These are phyloP conservation scores for Lithophane ornitopus DNA, from an alignment of 2,888 invertebrate genomes.

Conservation along the genomic window DNA sequence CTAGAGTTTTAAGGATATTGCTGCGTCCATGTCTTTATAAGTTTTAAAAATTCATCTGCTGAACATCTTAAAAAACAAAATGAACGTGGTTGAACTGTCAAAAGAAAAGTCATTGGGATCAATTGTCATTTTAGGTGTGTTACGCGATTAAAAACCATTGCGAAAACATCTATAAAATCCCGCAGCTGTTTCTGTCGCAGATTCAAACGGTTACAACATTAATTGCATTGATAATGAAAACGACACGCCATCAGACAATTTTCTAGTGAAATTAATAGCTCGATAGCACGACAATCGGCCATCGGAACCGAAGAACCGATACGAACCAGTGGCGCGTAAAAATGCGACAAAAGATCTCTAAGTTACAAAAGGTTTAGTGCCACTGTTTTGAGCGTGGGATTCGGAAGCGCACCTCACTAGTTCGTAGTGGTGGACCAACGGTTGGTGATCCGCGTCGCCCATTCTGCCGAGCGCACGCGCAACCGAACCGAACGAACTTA, in stretches of 20 bases:
- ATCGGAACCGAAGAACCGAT: conserved; percentile 52
- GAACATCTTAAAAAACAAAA: no score
- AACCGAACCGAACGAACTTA: conserved; percentile 65
- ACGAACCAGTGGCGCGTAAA: conserved; percentile 72
- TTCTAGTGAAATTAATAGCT: conserved; percentile 64
- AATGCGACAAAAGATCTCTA: conserved; percentile 72
- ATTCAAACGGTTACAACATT: conserved; percentile 30
- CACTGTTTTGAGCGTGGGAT: conserved; percentile 76
- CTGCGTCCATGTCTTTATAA: no score
- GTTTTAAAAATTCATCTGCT: no score
- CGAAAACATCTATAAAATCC: conserved; percentile 16
- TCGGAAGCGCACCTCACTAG: conserved; percentile 74
- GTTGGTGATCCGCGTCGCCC: conserved; percentile 80
- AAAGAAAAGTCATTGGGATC: no score
- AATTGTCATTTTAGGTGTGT: no score
- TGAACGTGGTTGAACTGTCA: no score
- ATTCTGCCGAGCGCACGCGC: conserved; percentile 78
- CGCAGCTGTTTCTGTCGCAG: conserved; percentile 14
- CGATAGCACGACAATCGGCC: conserved; percentile 57
- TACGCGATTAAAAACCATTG: neutral
- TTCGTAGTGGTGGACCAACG: conserved; percentile 75
- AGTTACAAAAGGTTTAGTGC: conserved; percentile 73
- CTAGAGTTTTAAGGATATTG: no score
- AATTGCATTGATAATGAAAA: conserved; percentile 49
- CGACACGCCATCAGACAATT: conserved; percentile 49